Evolutionary conservation across 2,888 invertebrate genomes (phyloP).

Genomic region (Lydus trimaculatus): DNA sequence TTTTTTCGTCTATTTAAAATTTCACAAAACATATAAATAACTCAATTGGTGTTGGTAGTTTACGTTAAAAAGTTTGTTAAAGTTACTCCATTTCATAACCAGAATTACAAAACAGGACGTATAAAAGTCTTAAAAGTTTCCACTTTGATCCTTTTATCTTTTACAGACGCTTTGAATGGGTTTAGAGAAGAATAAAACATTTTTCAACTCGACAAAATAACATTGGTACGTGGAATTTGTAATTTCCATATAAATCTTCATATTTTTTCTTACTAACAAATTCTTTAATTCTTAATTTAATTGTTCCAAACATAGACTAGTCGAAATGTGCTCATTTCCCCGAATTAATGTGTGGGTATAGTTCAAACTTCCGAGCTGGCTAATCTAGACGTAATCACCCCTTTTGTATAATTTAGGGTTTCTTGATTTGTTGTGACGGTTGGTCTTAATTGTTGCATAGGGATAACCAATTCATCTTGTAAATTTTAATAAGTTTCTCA

Average conservation of each 20-base stretch:
- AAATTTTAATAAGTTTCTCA: neutral
- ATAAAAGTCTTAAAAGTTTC: constrained; percentile 43
- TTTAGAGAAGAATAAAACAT: constrained; percentile 43
- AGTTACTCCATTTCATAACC: constrained; percentile 23
- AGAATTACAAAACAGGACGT: constrained; percentile 34
- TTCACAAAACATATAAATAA: neutral
- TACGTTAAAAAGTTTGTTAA: constrained; percentile 3
- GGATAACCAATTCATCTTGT: neutral
- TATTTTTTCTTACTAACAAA: neutral
- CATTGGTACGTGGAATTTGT: constrained; percentile 42
- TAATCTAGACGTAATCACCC: constrained; percentile 12
- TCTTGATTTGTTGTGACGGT: constrained; percentile 11
- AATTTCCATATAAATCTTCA: constrained; percentile 27
- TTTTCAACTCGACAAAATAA: constrained; percentile 39
- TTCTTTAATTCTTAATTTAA: neutral
- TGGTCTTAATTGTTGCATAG: constrained; percentile 11
- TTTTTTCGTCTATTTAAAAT: no score
- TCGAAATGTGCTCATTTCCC: constrained; percentile 2
- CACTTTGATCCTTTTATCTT: constrained; percentile 50
- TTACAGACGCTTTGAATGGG: constrained; percentile 41
- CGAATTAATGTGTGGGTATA: constrained; percentile 4
- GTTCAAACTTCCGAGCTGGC: constrained; percentile 9
- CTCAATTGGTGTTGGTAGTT: neutral
- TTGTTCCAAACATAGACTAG: neutral
- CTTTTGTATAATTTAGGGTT: constrained; percentile 12